Conservation (phyloP, 37 sponge, comb jelly and placozoan genomes). For the Halisarca cf. caerulea region DNA sequence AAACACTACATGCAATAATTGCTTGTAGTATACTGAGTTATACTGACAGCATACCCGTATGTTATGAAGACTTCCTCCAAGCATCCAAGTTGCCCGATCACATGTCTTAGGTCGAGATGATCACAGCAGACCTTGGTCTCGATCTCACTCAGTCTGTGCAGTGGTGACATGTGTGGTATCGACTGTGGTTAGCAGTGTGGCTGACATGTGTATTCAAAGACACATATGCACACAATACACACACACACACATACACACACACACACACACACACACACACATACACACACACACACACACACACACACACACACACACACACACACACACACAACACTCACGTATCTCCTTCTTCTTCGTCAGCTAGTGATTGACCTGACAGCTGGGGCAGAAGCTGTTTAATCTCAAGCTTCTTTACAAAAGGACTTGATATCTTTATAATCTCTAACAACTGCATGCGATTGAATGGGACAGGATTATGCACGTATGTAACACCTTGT, state of each 20-base stretch:
- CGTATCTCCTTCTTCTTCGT: conserved; percentile 54
- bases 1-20: too few relatives aligned
- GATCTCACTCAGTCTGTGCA: conserved; percentile 54
- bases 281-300: too few relatives aligned
- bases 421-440: conserved; percentile 70
- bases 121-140: conserved; percentile 42
- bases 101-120: conserved; percentile 67
- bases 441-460: conserved; percentile 62
- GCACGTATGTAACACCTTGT: too few relatives aligned
- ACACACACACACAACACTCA: neutral
- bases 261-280: too few relatives aligned
- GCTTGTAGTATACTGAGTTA: too few relatives aligned
- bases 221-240: neutral
- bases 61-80: conserved; percentile 75
- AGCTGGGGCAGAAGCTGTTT: conserved; percentile 80
- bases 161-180: too few relatives aligned
- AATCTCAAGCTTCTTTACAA: conserved; percentile 67
- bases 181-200: too few relatives aligned
- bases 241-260: too few relatives aligned
- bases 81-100: conserved; percentile 51
- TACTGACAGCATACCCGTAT: conserved; percentile 66
- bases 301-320: too few relatives aligned
- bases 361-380: conserved; percentile 19
- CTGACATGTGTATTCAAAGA: too few relatives aligned
- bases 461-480: neutral